Evolutionary conservation across 2,797 vertebrate species (phyloP).

Genomic region (Gobio occitaniae): DNA sequence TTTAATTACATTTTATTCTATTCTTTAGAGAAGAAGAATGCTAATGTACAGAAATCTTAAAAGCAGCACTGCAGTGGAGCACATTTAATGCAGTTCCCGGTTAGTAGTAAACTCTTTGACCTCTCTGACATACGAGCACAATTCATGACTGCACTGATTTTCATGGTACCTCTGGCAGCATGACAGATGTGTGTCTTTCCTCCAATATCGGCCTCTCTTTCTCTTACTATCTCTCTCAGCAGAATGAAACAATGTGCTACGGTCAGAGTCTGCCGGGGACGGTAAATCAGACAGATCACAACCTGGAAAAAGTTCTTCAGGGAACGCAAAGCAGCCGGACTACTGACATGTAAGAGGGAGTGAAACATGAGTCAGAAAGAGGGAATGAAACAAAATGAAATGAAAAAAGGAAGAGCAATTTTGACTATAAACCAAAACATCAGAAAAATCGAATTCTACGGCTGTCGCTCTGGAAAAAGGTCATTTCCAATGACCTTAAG

Average conservation of each 20-base stretch:
- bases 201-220: slow-evolving; percentile 20
- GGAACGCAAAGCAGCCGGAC: slow-evolving; percentile 41
- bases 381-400: background rate
- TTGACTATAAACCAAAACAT: background rate
- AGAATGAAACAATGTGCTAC: slow-evolving; percentile 41
- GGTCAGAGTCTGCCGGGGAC: slow-evolving; percentile 29
- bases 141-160: slow-evolving; percentile 1
- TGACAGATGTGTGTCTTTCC: background rate
- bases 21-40: background rate
- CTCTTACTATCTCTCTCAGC: slow-evolving; percentile 8
- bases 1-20: too few relatives aligned
- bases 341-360: slow-evolving; percentile 41
- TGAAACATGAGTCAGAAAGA: slow-evolving; percentile 8
- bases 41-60: background rate
- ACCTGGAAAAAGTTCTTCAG: slow-evolving; percentile 51
- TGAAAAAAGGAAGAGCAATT: background rate
- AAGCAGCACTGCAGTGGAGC: background rate
- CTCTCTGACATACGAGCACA: background rate
- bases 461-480: background rate
- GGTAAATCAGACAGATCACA: slow-evolving; percentile 55
- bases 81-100: too few relatives aligned
- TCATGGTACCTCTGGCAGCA: background rate
- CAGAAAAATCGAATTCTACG: background rate
- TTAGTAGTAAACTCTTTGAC: background rate
- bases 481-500: background rate